Evolutionary conservation across 2,797 vertebrate species (phyloP), one percentile per base, ranked within the genome.

Genomic region (Myotis pilosus): DNA sequence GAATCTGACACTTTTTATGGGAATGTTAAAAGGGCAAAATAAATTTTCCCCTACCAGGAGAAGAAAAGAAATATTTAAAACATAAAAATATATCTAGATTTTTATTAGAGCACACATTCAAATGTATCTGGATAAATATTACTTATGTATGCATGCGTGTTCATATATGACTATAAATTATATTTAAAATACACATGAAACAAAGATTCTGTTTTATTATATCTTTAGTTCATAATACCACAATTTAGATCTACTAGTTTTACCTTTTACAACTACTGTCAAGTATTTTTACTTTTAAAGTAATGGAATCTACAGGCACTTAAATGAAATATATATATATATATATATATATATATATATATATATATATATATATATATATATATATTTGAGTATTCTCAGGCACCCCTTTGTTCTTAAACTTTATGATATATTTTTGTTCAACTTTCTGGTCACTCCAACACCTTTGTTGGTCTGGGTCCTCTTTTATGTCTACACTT

Each of bases 131-230:
- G 28, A 69, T 68, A 83, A 84, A 83, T 76, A 82, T n/a, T 38
- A 66, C 44, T 80, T 92, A 41, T 10, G 57, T 49, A 62, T 68
- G 5, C 3, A 83, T 91, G 60, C 2, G 91, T 87, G 93, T 86
- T 82, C 57, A 87, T 68, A 91, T 80, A 71, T 78, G 38, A 96
- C 38, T 95, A 76, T 78, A 94, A 96, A 86, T 91, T 87, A 68
- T 60, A 71, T 75, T 86, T 87, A 68, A 95, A 93, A 64, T 84
- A 79, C 8, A 57, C 19, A 74, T 72, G 49, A 87, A 92, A 78
- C 28, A 87, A 64, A 87, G 1, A 23, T 62, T 2, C 6, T 75
- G 44, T 16, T 95, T 68, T 60, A 64, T 55, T 53, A 64, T 69
- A 53, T 75, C 30, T 79, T 92, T 69, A 86, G 3, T 3, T 88